These are phyloP conservation scores for Ptychadena robeensis DNA, from an alignment of 2,797 vertebrate species.

Conservation along the genomic window DNA sequence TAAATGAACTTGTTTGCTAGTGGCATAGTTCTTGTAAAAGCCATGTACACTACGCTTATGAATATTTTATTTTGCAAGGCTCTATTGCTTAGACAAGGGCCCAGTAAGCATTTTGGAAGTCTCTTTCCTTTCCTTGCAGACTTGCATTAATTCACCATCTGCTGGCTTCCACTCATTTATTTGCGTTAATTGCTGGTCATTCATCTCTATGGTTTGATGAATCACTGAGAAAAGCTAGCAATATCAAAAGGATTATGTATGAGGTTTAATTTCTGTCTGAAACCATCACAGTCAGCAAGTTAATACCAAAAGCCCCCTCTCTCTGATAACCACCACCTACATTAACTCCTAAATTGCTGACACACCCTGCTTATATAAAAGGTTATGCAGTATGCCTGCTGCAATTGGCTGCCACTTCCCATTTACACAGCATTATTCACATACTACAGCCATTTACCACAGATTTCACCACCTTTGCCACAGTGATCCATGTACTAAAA, in stretches of 20 bases:
- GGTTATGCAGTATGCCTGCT: conserved; percentile 8
- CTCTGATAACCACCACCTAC: conserved; percentile 14
- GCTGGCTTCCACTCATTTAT: conserved; percentile 54
- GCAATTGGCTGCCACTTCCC: conserved; percentile 20
- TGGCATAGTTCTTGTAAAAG: not conserved
- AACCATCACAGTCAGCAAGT: conserved; percentile 59
- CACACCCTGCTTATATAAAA: not conserved
- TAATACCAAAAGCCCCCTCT: conserved; percentile 41
- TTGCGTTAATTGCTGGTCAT: conserved; percentile 61
- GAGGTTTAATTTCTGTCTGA: conserved; percentile 58
- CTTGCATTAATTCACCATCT: conserved; percentile 60
- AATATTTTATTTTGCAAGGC: conserved; percentile 32
- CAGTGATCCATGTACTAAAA: conserved; percentile 50
- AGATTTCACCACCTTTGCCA: conserved; percentile 35
- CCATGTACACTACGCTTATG: not conserved
- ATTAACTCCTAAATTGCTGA: conserved; percentile 36
- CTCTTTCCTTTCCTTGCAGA: conserved; percentile 44
- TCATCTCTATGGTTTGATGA: conserved; percentile 60
- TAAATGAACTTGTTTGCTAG: not conserved
- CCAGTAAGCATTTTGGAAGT: conserved; percentile 41
- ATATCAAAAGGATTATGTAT: conserved; percentile 61
- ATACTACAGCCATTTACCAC: conserved; percentile 27
- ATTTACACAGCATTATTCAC: conserved; percentile 33
- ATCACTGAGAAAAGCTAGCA: conserved; percentile 57
- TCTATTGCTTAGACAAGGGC: conserved; percentile 31